phyloP scores from a whole-genome alignment of 2,888 invertebrate genomes.

The Orthonychiurus folsomi region DNA sequence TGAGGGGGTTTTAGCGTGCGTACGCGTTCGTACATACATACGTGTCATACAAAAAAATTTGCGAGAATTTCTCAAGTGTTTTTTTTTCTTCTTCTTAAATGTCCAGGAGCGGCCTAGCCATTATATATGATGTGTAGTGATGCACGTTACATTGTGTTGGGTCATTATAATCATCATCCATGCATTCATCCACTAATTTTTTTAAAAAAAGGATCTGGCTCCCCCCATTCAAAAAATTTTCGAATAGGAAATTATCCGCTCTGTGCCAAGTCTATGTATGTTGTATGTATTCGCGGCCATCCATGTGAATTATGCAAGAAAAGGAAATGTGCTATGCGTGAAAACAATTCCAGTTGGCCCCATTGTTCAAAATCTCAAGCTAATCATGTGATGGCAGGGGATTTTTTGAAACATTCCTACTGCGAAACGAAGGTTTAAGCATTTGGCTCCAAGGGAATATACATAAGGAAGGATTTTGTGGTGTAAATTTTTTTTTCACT shows the following conservation, averaged over 20 bases:
- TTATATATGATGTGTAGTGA: not conserved
- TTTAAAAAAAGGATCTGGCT: not conserved
- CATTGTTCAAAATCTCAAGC: no score
- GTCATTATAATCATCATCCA: not conserved
- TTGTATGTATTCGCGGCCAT: not conserved
- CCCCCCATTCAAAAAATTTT: not conserved
- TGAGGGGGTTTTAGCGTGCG: not conserved
- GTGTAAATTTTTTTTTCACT: no score
- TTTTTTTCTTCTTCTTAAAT: not conserved
- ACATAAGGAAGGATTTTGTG: no score
- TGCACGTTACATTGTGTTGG: not conserved
- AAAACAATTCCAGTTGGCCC: no score
- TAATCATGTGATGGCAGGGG: no score
- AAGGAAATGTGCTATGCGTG: no score
- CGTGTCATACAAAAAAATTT: slow-evolving; percentile 1
- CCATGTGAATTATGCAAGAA: no score
- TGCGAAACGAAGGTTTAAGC: no score
- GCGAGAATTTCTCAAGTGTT: not conserved
- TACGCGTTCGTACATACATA: no score
- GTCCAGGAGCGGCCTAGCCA: not conserved
- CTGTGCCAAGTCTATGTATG: not conserved
- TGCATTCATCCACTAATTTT: not conserved
- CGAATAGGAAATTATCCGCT: not conserved
- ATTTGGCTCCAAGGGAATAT: no score
- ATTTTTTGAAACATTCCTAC: no score